A percentile compares a stretch with the other conserved stretches of the same genome.
Evolutionary conservation across 2,113 vertebrate species (phyloP).

Genomic region (Passerina amoena): DNA sequence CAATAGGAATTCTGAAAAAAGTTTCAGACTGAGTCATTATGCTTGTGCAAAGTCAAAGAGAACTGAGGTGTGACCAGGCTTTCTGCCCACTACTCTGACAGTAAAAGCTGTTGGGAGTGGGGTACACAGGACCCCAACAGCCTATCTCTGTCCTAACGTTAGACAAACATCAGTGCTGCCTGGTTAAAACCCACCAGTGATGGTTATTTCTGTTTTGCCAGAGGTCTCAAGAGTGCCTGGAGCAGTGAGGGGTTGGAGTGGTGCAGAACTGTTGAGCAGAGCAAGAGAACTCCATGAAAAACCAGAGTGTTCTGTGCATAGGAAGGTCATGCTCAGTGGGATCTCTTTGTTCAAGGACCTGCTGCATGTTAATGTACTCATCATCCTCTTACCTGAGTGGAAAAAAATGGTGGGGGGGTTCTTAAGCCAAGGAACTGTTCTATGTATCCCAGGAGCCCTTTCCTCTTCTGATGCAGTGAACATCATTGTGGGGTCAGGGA

Average conservation of each 20-base stretch:
- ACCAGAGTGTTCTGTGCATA: background rate
- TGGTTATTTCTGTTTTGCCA: background rate
- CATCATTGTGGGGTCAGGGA: background rate
- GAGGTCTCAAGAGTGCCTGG: background rate
- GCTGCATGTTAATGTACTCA: background rate
- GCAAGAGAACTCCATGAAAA: background rate
- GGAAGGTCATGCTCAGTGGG: background rate
- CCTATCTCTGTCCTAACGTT: background rate
- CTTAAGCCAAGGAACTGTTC: background rate
- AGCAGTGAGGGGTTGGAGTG: background rate
- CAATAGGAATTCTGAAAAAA: background rate
- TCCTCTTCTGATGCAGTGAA: background rate
- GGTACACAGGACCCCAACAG: background rate
- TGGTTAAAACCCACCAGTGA: background rate
- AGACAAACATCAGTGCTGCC: background rate
- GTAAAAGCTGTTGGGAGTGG: background rate
- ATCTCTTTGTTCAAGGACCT: background rate
- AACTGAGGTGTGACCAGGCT: background rate
- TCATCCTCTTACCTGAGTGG: accelerated
- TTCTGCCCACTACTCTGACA: accelerated
- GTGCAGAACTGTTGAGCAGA: background rate
- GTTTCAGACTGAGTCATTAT: background rate
- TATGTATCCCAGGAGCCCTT: background rate
- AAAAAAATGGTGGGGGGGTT: background rate
- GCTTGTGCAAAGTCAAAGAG: background rate